These are phyloP conservation scores for Digitonthophagus gazella DNA, from an alignment of 2,888 invertebrate genomes.

Conservation along the genomic window DNA sequence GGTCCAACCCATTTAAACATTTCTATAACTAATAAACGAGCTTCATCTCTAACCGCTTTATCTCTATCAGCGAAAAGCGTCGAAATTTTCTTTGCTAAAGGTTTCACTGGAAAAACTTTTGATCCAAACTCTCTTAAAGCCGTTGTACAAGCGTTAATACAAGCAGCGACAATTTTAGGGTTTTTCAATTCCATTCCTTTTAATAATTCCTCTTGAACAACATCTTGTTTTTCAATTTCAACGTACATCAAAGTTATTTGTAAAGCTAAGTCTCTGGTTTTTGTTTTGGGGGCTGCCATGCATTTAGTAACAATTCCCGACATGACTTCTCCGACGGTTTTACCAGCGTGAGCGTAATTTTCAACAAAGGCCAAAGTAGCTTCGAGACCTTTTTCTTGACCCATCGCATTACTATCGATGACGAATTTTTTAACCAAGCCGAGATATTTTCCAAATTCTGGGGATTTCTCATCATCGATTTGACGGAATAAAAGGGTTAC, in stretches of 20 bases:
- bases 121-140: conserved; percentile 88
- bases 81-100: conserved; percentile 83
- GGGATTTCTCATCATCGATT: conserved; percentile 89
- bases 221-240: conserved; percentile 93
- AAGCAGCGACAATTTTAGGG: conserved; percentile 90
- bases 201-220: conserved; percentile 83
- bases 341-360: conserved; percentile 84
- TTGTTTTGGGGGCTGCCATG: conserved; percentile 85
- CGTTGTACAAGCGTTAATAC: conserved; percentile 70
- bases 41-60: conserved; percentile 87
- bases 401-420: conserved; percentile 88
- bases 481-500: conserved; percentile 83
- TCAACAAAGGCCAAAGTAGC: conserved; percentile 88
- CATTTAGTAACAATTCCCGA: conserved; percentile 83
- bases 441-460: conserved; percentile 89
- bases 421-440: conserved; percentile 94
- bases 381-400: conserved; percentile 94
- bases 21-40: conserved; percentile 87
- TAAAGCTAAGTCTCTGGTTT: conserved; percentile 86
- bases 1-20: conserved; percentile 71
- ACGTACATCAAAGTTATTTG: conserved; percentile 91
- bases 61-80: conserved; percentile 86
- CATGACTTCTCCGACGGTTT: conserved; percentile 82
- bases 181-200: conserved; percentile 96
- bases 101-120: conserved; percentile 86